Evolutionary conservation across 1,140 invertebrate genomes (phyloP).

Genomic region (Temnothorax longispinosus): DNA sequence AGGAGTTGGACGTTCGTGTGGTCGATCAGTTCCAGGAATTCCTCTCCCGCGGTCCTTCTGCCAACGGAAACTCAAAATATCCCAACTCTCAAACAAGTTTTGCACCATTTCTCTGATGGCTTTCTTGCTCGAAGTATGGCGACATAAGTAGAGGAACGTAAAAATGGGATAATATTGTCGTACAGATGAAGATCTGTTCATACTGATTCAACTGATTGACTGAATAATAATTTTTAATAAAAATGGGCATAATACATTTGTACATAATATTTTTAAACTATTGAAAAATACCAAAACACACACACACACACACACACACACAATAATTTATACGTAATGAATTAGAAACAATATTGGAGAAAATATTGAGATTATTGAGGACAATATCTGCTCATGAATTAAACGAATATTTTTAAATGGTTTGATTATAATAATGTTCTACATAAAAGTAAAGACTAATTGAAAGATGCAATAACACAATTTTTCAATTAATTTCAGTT

Average conservation of each 20-base stretch:
- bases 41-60: slow-evolving; percentile 24
- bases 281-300: background rate
- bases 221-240: background rate
- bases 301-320: too few species aligned
- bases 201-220: background rate
- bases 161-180: background rate
- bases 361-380: background rate
- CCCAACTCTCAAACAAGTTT: slow-evolving; percentile 43
- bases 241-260: background rate
- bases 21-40: slow-evolving; percentile 67
- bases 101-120: slow-evolving; percentile 31
- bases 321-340: background rate
- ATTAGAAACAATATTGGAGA: background rate
- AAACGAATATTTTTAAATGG: background rate
- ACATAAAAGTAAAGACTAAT: background rate
- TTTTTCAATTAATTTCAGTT: background rate
- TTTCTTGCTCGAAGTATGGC: background rate
- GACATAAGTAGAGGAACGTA: background rate
- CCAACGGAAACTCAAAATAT: slow-evolving; percentile 47
- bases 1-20: slow-evolving; percentile 28
- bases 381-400: background rate
- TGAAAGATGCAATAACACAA: background rate
- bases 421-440: background rate
- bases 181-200: background rate
- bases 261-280: background rate